Conservation (phyloP, 2,888 invertebrate species). For the Penaeus monodon region DNA sequence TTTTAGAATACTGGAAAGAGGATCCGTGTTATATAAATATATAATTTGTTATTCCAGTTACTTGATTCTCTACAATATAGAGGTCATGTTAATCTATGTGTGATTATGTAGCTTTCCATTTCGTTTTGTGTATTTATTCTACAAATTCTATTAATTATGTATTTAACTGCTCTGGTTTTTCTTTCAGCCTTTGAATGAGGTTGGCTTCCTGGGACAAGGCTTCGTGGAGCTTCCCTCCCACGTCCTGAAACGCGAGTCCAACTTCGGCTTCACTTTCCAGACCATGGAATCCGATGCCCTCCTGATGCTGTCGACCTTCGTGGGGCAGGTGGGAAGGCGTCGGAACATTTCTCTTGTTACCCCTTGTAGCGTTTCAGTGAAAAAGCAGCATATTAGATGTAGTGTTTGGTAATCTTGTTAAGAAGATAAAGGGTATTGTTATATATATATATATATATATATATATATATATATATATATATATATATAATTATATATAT, state of each 20-base stretch:
- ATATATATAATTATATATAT: no score
- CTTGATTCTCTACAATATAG: no score
- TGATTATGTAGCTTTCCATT: neutral
- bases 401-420: neutral
- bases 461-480: no score
- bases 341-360: no score
- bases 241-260: slow-evolving; percentile 77
- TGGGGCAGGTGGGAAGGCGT: slow-evolving; percentile 65
- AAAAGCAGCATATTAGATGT: neutral
- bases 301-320: slow-evolving; percentile 78
- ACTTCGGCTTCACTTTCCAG: slow-evolving; percentile 83
- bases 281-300: slow-evolving; percentile 79
- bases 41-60: no score
- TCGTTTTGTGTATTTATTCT: neutral
- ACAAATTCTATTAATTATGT: neutral
- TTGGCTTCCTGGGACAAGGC: slow-evolving; percentile 84
- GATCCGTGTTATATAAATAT: no score
- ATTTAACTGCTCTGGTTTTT: neutral
- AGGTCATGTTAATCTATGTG: neutral
- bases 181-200: slow-evolving; percentile 76
- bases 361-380: neutral
- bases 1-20: no score
- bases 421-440: neutral
- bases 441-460: no score
- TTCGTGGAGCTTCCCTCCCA: slow-evolving; percentile 82